Percentiles rank a stretch among this genome's conserved stretches.
Evolutionary conservation across 2,113 vertebrate genomes (phyloP).

Genomic region (Fulmarus glacialis): DNA sequence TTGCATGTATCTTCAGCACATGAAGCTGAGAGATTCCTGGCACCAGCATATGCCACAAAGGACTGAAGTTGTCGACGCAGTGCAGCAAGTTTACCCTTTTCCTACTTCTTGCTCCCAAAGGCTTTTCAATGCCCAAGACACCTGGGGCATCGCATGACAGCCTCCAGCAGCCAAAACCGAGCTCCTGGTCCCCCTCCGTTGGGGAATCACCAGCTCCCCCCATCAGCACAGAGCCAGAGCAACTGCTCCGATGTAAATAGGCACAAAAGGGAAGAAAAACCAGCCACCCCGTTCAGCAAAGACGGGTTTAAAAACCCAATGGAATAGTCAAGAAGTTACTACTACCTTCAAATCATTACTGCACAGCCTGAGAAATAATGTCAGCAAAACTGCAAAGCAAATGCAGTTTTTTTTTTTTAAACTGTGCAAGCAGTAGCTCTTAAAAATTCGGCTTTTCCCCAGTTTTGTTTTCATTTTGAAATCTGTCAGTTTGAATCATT

Average conservation of each 20-base stretch:
- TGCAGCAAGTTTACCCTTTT: background rate
- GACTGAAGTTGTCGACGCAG: background rate
- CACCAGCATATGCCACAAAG: background rate
- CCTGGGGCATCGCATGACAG: background rate
- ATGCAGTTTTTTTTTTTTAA: background rate
- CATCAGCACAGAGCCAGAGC: background rate
- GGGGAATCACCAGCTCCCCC: background rate
- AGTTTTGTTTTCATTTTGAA: background rate
- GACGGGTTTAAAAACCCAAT: rapidly evolving
- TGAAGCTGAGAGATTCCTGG: background rate
- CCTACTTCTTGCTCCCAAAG: background rate
- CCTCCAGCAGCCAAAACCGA: background rate
- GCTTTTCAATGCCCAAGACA: background rate
- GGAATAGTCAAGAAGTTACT: background rate
- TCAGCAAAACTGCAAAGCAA: slow-evolving; percentile 20
- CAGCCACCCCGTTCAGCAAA: background rate
- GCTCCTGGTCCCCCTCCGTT: rapidly evolving
- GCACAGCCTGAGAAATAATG: background rate
- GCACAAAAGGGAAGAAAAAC: background rate
- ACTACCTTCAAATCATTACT: background rate
- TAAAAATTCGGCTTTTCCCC: background rate
- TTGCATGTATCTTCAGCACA: background rate
- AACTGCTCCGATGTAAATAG: rapidly evolving
- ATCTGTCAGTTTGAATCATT: slow-evolving; percentile 5
- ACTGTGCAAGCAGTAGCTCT: background rate